phyloP scores from a whole-genome alignment of 2,113 vertebrate species.

The Eulemur macaco region DNA sequence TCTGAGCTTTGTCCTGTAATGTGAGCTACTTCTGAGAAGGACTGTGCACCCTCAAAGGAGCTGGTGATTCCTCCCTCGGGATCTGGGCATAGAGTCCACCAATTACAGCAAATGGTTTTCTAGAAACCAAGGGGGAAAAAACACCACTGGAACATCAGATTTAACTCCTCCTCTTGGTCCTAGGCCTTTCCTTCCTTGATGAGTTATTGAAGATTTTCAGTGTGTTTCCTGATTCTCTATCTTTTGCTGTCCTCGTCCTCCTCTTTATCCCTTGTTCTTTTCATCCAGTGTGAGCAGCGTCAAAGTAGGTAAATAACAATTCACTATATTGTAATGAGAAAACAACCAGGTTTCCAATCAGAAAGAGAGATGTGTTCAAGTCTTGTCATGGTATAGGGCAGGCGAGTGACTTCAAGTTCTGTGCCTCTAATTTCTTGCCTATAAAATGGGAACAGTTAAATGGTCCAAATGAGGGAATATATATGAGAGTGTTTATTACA shows the following conservation, averaged over 20 bases:
- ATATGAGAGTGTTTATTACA: background rate
- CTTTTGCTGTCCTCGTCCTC: background rate
- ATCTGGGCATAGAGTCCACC: background rate
- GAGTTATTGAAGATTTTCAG: background rate
- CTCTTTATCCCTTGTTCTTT: background rate
- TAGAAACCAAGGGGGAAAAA: background rate
- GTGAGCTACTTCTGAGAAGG: background rate
- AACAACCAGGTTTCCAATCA: background rate
- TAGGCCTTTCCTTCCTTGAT: no score
- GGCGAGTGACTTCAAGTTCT: rapidly evolving
- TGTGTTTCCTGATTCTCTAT: rapidly evolving
- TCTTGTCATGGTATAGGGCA: no score
- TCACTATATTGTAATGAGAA: background rate
- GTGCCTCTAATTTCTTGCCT: no score
- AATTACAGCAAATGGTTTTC: background rate
- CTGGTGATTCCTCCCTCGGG: background rate
- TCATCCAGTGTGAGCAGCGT: background rate
- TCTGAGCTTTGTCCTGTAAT: rapidly evolving
- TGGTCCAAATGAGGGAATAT: rapidly evolving
- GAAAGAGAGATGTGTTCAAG: background rate
- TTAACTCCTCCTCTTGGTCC: background rate
- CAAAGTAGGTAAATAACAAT: background rate
- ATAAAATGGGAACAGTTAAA: background rate
- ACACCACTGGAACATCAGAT: background rate
- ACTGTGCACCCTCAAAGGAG: background rate